Evolutionary conservation across 2,113 vertebrate species (phyloP).

Genomic region (Phodopus roborovskii): DNA sequence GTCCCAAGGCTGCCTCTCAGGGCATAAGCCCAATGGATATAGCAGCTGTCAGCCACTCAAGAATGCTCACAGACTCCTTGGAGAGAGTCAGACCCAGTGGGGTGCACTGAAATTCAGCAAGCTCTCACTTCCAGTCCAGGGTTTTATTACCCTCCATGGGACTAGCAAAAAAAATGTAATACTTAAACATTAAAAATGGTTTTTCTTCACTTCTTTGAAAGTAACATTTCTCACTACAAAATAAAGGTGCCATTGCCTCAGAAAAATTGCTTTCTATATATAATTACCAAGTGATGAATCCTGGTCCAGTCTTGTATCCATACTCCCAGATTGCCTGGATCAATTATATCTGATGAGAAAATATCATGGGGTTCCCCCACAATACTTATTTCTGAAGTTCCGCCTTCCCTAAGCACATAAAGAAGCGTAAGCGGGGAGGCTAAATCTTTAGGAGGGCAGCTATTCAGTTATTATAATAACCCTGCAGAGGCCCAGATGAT

Average conservation of each 20-base stretch:
- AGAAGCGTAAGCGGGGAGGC: background rate
- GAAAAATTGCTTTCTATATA: conserved; percentile 24
- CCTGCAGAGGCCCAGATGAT: background rate
- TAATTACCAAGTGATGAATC: background rate
- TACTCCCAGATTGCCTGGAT: background rate
- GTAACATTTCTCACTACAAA: background rate
- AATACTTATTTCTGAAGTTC: background rate
- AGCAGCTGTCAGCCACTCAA: background rate
- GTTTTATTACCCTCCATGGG: background rate
- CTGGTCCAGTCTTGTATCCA: background rate
- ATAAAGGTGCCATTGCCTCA: background rate
- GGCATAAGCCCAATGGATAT: background rate
- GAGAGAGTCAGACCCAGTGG: background rate
- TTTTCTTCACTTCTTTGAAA: background rate
- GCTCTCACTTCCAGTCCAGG: background rate
- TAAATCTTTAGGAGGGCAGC: background rate
- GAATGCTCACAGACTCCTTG: background rate
- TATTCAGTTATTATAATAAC: background rate
- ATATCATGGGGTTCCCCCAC: background rate
- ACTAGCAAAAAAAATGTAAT: background rate
- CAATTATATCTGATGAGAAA: background rate
- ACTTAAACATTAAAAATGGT: background rate
- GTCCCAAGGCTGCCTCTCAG: background rate
- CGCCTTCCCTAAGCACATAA: background rate
- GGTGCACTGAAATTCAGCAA: background rate